phyloP scores from a whole-genome alignment of 2,888 invertebrate genomes.

The Ischnura elegans region DNA sequence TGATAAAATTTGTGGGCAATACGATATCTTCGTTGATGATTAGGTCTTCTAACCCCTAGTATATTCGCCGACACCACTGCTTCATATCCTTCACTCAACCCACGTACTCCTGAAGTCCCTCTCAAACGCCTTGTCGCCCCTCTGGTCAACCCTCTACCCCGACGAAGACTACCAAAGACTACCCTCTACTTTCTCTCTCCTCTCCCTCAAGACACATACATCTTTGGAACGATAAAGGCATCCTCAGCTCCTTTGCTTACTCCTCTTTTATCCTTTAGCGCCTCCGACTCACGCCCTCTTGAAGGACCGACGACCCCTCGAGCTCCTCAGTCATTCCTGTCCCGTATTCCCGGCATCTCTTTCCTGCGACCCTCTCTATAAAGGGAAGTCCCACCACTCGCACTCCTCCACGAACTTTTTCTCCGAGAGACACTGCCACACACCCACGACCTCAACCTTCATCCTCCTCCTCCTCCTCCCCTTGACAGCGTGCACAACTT shows the following conservation, averaged over 20 bases:
- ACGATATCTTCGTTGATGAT: too few relatives aligned
- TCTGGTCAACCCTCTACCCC: neutral
- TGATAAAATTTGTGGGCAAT: too few relatives aligned
- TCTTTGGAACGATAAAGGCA: neutral
- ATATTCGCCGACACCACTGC: neutral
- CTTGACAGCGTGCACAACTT: neutral
- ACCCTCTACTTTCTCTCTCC: neutral
- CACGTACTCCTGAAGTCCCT: neutral
- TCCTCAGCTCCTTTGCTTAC: neutral
- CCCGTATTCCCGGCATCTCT: constrained; percentile 29
- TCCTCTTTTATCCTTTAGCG: neutral
- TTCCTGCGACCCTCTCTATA: constrained; percentile 23
- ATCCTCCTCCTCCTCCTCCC: too few relatives aligned
- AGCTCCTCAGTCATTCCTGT: constrained; percentile 26
- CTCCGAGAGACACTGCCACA: neutral
- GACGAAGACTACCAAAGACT: neutral
- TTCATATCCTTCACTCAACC: neutral
- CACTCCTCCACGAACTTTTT: neutral
- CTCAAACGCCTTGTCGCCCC: neutral
- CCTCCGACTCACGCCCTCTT: neutral
- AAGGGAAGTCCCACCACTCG: neutral
- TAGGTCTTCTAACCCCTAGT: too few relatives aligned
- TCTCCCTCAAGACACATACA: neutral
- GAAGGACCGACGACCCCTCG: neutral
- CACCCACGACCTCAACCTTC: neutral